A percentile compares a stretch with the other conserved stretches of the same genome.
Evolutionary conservation across 1,140 invertebrate genomes (phyloP).

Genomic region (Xylocopa sonorina): DNA sequence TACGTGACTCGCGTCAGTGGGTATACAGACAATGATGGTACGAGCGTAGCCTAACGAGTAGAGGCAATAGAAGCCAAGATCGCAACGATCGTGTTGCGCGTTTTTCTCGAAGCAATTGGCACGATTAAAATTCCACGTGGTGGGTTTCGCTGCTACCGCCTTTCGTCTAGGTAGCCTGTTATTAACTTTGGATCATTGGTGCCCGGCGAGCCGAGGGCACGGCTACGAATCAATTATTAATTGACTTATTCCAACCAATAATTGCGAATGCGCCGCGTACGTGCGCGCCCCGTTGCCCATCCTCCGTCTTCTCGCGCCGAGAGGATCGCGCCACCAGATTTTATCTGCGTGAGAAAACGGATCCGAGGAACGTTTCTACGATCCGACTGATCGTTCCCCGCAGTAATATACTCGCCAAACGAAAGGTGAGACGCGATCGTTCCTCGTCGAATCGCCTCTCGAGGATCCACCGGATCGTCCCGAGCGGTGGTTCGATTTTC

Average conservation of each 20-base stretch:
- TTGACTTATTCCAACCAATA: constrained; percentile 40
- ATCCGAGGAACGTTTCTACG: constrained; percentile 26
- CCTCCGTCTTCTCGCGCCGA: background rate
- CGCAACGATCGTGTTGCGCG: background rate
- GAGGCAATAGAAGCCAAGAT: background rate
- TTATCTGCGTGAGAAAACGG: constrained; percentile 51
- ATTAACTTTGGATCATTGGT: constrained; percentile 9
- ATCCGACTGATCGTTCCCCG: constrained; percentile 1
- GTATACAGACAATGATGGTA: no score
- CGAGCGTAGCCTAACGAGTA: no score
- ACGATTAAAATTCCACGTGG: constrained; percentile 17
- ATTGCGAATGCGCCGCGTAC: constrained; percentile 34
- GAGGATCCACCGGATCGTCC: background rate
- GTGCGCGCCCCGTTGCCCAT: background rate
- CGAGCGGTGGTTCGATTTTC: background rate
- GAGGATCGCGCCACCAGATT: constrained; percentile 21
- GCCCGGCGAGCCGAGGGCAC: background rate
- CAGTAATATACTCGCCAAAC: constrained; percentile 6
- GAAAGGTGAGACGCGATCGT: constrained; percentile 21
- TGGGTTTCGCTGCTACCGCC: background rate
- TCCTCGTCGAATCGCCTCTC: background rate
- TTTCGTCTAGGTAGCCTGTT: background rate
- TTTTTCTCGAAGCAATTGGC: background rate
- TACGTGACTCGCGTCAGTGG: no score
- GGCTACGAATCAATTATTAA: constrained; percentile 37